phyloP scores from a whole-genome alignment of 2,797 vertebrate species.

The Mallotus villosus region DNA sequence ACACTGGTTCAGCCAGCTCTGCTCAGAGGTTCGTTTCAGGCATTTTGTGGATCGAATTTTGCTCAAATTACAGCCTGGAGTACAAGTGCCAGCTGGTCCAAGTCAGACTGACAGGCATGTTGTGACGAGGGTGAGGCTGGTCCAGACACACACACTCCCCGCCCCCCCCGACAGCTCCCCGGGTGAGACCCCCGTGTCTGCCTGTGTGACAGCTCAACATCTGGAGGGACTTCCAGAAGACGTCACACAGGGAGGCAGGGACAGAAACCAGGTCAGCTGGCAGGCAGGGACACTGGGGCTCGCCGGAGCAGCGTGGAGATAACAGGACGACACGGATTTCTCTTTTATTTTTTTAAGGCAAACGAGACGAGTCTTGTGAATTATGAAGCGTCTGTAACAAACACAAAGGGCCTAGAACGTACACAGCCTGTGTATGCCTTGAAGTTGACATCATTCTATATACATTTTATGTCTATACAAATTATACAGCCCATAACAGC shows the following conservation, averaged over 20 bases:
- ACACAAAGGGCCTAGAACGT: too few relatives aligned
- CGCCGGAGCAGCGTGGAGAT: conserved; percentile 16
- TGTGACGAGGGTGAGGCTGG: conserved; percentile 19
- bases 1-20: background rate
- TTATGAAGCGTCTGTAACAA: background rate
- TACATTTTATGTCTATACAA: background rate
- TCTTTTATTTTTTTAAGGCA: conserved; percentile 23
- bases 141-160: background rate
- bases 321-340: conserved; percentile 20
- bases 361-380: conserved; percentile 11
- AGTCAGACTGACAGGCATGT: conserved; percentile 25
- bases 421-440: conserved; percentile 3
- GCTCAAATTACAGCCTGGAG: conserved; percentile 25
- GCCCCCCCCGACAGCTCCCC: background rate
- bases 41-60: conserved; percentile 2
- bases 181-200: background rate
- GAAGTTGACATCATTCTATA: background rate
- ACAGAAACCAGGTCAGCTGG: conserved; percentile 48
- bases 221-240: conserved; percentile 43
- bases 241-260: conserved; percentile 25
- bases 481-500: background rate
- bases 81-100: conserved; percentile 13
- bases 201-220: conserved; percentile 43
- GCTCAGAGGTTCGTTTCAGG: conserved; percentile 4
- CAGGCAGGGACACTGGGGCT: conserved; percentile 20